Evolutionary conservation across 2,888 invertebrate species (phyloP).

Genomic region (Cephonodes hylas): DNA sequence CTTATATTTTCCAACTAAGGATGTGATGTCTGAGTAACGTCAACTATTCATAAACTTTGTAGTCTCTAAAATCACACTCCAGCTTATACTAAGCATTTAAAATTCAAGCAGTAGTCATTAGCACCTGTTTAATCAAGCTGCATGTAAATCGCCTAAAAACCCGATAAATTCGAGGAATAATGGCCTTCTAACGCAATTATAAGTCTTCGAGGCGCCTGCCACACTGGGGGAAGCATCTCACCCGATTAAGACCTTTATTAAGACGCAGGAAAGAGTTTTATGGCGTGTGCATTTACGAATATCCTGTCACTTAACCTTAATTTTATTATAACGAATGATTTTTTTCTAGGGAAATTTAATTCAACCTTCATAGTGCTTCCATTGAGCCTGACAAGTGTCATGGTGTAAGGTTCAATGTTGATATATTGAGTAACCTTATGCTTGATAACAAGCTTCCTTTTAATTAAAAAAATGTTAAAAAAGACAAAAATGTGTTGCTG

Average conservation of each 20-base stretch:
- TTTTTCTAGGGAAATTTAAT: constrained; percentile 30
- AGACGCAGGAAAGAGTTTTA: constrained; percentile 2
- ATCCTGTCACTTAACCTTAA: constrained; percentile 24
- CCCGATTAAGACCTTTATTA: background rate
- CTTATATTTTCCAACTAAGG: too few relatives aligned
- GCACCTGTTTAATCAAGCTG: background rate
- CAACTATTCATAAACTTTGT: too few relatives aligned
- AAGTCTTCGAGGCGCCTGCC: constrained; percentile 21
- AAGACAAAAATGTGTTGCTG: too few relatives aligned
- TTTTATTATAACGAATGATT: constrained; percentile 21
- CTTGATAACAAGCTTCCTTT: background rate
- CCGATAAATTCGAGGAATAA: constrained; percentile 17
- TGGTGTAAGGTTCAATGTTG: background rate
- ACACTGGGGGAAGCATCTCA: background rate
- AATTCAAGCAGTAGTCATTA: background rate
- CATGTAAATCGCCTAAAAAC: background rate
- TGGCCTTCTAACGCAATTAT: constrained; percentile 19
- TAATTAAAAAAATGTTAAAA: too few relatives aligned
- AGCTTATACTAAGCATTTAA: background rate
- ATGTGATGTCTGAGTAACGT: too few relatives aligned
- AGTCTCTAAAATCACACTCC: background rate
- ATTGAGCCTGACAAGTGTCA: constrained; percentile 14
- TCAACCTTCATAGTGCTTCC: constrained; percentile 28
- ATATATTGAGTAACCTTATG: background rate
- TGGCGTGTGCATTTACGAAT: background rate